Conservation (phyloP, 2,888 invertebrate genomes). For the Tinea semifulvella region DNA sequence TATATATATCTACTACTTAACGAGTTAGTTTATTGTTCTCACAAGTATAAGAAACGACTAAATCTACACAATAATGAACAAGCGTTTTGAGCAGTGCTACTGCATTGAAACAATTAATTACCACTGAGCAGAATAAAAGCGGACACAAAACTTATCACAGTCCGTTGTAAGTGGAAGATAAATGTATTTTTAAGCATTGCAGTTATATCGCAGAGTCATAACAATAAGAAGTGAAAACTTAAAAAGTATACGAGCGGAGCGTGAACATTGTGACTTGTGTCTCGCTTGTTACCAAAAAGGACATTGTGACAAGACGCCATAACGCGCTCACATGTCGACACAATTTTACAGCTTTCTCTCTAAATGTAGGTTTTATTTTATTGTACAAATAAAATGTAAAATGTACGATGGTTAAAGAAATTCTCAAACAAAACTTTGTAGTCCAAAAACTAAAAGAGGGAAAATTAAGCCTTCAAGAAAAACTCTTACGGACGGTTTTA, state of each 20-base stretch:
- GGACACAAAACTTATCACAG: neutral
- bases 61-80: too few species aligned
- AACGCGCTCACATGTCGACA: neutral
- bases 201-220: conserved; percentile 1
- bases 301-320: conserved; percentile 3
- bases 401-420: too few species aligned
- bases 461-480: too few species aligned
- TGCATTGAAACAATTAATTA: neutral
- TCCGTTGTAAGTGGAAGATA: neutral
- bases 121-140: neutral
- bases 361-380: neutral
- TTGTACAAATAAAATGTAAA: neutral
- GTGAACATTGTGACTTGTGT: neutral
- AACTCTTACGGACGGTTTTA: too few species aligned
- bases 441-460: too few species aligned
- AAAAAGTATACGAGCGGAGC: neutral
- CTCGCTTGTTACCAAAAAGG: conserved; percentile 4
- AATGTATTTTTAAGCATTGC: conserved; percentile 4
- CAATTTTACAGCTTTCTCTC: neutral
- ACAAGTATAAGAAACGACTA: too few species aligned
- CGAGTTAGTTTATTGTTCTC: too few species aligned
- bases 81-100: too few species aligned
- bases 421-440: neutral
- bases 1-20: too few species aligned
- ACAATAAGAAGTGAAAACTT: conserved; percentile 7